Base-by-base conservation (phyloP, 2,113 vertebrate genomes). In the Prolemur simus region DNA sequence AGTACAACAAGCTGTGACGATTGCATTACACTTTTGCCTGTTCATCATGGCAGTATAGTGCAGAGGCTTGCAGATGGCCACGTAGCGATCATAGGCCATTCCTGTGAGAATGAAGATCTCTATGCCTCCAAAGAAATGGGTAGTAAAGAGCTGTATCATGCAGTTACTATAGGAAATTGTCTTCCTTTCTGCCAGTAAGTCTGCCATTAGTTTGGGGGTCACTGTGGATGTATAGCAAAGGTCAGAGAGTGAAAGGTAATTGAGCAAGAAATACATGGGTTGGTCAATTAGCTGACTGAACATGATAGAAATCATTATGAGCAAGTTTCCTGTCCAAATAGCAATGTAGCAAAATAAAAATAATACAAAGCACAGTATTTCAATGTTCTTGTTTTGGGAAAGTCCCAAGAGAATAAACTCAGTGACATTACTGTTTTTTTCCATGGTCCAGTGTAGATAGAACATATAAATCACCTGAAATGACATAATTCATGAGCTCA, bases 181-280 rank as follows among this genome's bases (percentile, higher is more conserved):
- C 82, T 95, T 94, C 39, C 25, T 82, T 32, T 91, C 91, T 20
- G 34, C 29, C n/a, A 95, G 8, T 34, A 95, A 83, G 8, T 95
- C 82, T 29, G 34, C 58, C 32, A 91, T 71, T 27, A 97, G 37
- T 49, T 95, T 87, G n/a, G 82, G 94, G 20, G 42, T 91, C 39
- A 97, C 91, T 4, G 82, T 87, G 8, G 82, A 83, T 3, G 86
- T 94, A 5, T 96, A 97, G 37, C 91, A 94, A 54, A 97, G 80
- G 34, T 97, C 81, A 0, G 86, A 87, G 34, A 96, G 13, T 3
- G 92, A 94, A 27, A 97, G 92, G 3, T 88, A 80, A 49, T 95
- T 92, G 23, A 97, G 91, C 25, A 97, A 95, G 17, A 94, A 97
- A 42, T 97, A 95, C 95, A 97, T 90, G n/a, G 95, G 88, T 7